Evolutionary conservation across 2,888 invertebrate genomes (phyloP), one percentile per base, ranked within the genome.

Genomic region (Diadegma fenestrale): DNA sequence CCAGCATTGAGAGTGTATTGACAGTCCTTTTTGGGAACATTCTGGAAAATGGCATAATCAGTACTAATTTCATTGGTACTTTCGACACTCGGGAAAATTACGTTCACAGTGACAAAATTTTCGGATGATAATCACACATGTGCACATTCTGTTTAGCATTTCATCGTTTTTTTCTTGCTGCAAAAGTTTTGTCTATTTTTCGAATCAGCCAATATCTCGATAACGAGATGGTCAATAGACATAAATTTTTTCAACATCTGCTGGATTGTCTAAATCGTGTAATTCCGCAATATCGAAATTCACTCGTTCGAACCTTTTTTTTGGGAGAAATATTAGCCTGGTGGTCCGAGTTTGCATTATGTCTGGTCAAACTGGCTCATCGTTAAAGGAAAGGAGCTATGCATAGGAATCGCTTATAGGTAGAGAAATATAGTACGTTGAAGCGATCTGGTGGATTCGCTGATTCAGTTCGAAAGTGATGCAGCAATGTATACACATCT

Each of bases 381-480:
- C 48, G 48, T n/a, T 51, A 7, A 51, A 51, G 7, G 48, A 51
- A 51, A 10, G 19, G 10, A 63, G 14, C 26, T 63, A 51, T 30
- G 71, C 2, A 71, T 37, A 14, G 19, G 26, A 33, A 48, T n/a
- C 33, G 48, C 14, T 72, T 45, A 37, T 51, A 19, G 12, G n/a
- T n/a, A 41, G 22, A 30, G 58, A 26, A 37, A 33, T 33, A 33
- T 5, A n/a, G 33, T 0, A 78, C 58, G 54, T 61, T 61, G 19
- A 7, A 17, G 14, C 48, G 64, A 76, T 77, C 77, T 19, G 14
- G 12, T 17, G 22, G 37, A 63, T 71, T 71, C 22, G 71, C 71
- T 71, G 51, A 71, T 51, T 72, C 63, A 19, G n/a, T 61, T 45
- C 37, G 61, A 30, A 68, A 69, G 54, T 69, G 61, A 79, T 30